Conservation (phyloP, 2,888 invertebrate genomes). For the Urechis unicinctus region DNA sequence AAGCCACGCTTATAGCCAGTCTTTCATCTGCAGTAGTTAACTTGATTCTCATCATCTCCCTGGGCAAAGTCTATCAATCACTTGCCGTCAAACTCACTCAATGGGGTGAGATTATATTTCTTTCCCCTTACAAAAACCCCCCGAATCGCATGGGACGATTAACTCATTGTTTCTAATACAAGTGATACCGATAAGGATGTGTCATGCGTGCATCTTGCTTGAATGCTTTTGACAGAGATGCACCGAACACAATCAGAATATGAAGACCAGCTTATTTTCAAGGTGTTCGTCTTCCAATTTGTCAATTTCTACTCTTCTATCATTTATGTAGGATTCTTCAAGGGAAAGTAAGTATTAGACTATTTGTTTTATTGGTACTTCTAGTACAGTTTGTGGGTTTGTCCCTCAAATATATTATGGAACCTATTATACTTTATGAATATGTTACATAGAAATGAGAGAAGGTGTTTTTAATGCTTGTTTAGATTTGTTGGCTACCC, state of each 20-base stretch:
- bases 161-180: too few species aligned
- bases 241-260: constrained; percentile 51
- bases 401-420: not conserved
- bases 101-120: constrained; percentile 51
- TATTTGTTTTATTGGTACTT: too few species aligned
- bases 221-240: constrained; percentile 41
- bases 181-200: too few species aligned
- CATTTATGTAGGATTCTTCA: constrained; percentile 51
- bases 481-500: constrained; percentile 54
- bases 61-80: constrained; percentile 56
- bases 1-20: constrained; percentile 54
- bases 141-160: too few species aligned
- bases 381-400: too few species aligned
- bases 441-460: not conserved
- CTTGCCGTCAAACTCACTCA: constrained; percentile 56
- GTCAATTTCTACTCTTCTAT: constrained; percentile 52
- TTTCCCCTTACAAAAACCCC: not conserved
- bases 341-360: constrained; percentile 44
- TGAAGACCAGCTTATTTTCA: constrained; percentile 50
- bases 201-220: too few species aligned
- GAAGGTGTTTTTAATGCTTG: too few species aligned
- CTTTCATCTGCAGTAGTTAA: constrained; percentile 56
- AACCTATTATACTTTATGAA: not conserved
- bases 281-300: constrained; percentile 52
- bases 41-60: constrained; percentile 56